Evolutionary conservation across 2,888 invertebrate genomes (phyloP), one percentile per base, ranked within the genome.

Genomic region (Mimumesa dahlbomi): DNA sequence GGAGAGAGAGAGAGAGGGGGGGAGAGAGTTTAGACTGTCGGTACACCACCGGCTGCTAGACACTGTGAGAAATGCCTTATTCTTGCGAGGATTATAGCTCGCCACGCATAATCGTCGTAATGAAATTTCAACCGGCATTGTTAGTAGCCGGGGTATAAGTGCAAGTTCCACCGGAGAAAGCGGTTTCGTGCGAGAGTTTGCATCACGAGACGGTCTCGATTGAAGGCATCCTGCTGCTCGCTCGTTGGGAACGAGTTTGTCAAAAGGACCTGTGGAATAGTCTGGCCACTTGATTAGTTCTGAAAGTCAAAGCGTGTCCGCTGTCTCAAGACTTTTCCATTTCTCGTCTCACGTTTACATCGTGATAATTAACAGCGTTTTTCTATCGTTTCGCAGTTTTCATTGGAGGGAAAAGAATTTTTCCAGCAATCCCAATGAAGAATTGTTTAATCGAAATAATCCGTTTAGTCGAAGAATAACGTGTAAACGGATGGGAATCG

Each of bases 121-220:
- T 83, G 79, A 81, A 83, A 82, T 83, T 83, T 79, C 77, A 80
- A 73, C 77, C 46, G 48, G 29, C 11, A 11, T n/a, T n/a, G 43
- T 25, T 38, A 5, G 49, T 21, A 4, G 56, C 22, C 21, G 48
- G 50, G 6, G 49, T 11, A 38, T 40, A 31, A 42, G 16, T 7
- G 40, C 52, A 25, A 45, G 5, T 2, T 16, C n/a, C 11, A 13
- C 19, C 9, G 16, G n/a, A 3, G 16, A 9, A n/a, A n/a, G 18
- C 14, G 38, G 49, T 52, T 65, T 38, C 21, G 38, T 22, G n/a
- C 16, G 5, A 7, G 29, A 18, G 29, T 7, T 40, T 29, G 40
- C 14, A n/a, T n/a, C n/a, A 4, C 25, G 13, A 16, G 9, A 13
- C 13, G 34, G 13, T 7, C 6, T 38, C 29, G 29, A 48, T 63